These are phyloP conservation scores for Litoditis marina DNA, from an alignment of 2,888 invertebrate species.

Conservation along the genomic window DNA sequence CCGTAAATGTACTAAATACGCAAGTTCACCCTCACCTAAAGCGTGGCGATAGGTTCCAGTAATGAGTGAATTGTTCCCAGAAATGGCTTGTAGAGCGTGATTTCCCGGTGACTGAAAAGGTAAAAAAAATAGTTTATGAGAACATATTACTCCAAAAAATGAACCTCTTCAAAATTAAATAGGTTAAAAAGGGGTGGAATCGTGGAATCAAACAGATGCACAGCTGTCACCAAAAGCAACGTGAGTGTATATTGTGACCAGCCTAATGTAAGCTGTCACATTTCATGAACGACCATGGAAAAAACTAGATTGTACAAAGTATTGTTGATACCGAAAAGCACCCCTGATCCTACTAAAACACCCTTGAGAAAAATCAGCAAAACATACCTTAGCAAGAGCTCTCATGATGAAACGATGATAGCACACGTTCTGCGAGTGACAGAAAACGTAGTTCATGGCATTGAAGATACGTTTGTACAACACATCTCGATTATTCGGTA, in stretches of 20 bases:
- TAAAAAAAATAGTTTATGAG: too few species aligned
- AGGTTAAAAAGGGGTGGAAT: too few species aligned
- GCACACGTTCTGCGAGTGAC: slow-evolving; percentile 51
- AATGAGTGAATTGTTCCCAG: slow-evolving; percentile 59
- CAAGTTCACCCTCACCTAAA: slow-evolving; percentile 27
- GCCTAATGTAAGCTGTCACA: too few species aligned
- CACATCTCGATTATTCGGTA: slow-evolving; percentile 19
- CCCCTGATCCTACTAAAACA: too few species aligned
- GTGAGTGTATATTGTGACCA: too few species aligned
- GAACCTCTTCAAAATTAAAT: too few species aligned
- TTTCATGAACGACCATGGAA: not conserved
- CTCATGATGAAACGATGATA: slow-evolving; percentile 59
- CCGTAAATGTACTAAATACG: too few species aligned
- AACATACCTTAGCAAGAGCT: slow-evolving; percentile 42
- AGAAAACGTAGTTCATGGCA: slow-evolving; percentile 59
- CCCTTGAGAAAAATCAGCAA: slow-evolving; percentile 1
- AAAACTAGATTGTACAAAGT: too few species aligned
- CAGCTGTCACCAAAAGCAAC: too few species aligned
- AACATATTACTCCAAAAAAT: too few species aligned
- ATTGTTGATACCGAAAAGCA: too few species aligned
- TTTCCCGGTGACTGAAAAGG: slow-evolving; percentile 37
- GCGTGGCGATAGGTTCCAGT: slow-evolving; percentile 60
- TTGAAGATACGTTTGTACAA: slow-evolving; percentile 45
- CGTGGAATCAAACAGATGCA: too few species aligned
- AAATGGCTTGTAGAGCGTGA: slow-evolving; percentile 54